These are phyloP conservation scores for Chouioia cunea DNA, from an alignment of 2,888 invertebrate species.

Conservation along the genomic window DNA sequence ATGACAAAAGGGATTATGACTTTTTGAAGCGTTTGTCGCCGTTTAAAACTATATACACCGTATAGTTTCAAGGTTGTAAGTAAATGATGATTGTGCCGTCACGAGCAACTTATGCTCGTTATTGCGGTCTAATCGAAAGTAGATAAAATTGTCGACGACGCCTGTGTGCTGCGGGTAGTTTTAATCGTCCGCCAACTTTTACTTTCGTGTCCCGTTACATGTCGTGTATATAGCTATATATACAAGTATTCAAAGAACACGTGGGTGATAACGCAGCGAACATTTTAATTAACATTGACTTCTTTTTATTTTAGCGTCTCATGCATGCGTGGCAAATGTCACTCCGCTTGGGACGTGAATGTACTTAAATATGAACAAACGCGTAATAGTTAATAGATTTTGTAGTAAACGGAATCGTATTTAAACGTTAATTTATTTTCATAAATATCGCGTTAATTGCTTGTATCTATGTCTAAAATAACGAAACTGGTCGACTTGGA, in stretches of 20 bases:
- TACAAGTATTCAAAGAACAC: constrained; percentile 13
- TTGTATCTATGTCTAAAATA: too few relatives aligned
- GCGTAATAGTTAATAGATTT: too few relatives aligned
- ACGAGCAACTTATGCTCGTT: too few relatives aligned
- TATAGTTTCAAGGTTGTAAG: neutral
- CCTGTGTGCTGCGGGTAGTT: constrained; percentile 35
- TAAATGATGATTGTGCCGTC: too few relatives aligned
- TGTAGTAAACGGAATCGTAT: too few relatives aligned
- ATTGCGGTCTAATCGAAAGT: constrained; percentile 29
- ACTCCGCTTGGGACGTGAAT: neutral
- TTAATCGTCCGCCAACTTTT: constrained; percentile 39
- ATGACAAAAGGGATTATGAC: too few relatives aligned
- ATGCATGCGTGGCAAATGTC: constrained; percentile 5
- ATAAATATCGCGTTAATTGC: too few relatives aligned
- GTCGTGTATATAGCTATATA: neutral
- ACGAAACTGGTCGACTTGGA: too few relatives aligned
- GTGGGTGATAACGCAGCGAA: constrained; percentile 1
- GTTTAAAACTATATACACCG: too few relatives aligned
- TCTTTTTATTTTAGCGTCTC: constrained; percentile 4
- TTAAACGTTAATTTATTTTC: too few relatives aligned
- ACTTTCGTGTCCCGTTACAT: constrained; percentile 29
- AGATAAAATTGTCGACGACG: constrained; percentile 29
- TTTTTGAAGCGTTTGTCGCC: too few relatives aligned
- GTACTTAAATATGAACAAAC: too few relatives aligned
- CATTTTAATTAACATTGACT: constrained; percentile 16